Percentiles rank a stretch among this genome's conserved stretches.
Evolutionary conservation across 2,888 invertebrate genomes (phyloP).

Genomic region (Gerris lacustris): DNA sequence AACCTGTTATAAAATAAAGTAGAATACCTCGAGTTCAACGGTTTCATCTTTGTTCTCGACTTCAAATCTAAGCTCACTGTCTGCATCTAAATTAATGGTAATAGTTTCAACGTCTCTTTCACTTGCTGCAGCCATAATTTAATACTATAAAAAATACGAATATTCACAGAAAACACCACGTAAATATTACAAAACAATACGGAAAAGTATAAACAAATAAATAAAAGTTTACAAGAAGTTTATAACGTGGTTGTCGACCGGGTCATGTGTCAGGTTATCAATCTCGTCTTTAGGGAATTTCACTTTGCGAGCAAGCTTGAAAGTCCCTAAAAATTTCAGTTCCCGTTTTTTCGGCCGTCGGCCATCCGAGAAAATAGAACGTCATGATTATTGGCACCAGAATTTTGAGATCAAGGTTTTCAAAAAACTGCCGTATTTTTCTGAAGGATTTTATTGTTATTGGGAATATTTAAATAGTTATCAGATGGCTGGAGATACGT

Average conservation of each 20-base stretch:
- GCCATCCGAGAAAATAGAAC: neutral
- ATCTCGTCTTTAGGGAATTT: neutral
- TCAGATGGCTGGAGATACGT: too few species aligned
- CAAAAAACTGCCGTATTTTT: neutral
- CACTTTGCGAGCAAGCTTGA: neutral
- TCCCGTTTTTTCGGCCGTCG: neutral
- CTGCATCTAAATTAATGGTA: constrained; percentile 50
- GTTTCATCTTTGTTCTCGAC: constrained; percentile 77
- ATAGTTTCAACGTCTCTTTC: constrained; percentile 40
- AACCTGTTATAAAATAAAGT: neutral
- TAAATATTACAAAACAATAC: too few species aligned
- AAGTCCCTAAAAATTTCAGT: neutral
- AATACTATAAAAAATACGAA: too few species aligned
- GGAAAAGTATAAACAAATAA: neutral
- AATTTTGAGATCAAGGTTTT: constrained; percentile 3
- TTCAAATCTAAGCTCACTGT: constrained; percentile 88
- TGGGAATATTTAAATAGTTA: neutral
- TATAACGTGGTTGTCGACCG: neutral
- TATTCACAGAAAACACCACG: too few species aligned
- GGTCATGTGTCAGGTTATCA: neutral
- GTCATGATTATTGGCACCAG: constrained; percentile 2
- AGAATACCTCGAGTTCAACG: constrained; percentile 57
- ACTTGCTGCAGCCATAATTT: too few species aligned
- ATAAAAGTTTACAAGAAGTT: neutral
- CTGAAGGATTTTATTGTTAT: neutral